Base-by-base conservation (phyloP, 2,797 vertebrate species). In the Tinamus major region DNA sequence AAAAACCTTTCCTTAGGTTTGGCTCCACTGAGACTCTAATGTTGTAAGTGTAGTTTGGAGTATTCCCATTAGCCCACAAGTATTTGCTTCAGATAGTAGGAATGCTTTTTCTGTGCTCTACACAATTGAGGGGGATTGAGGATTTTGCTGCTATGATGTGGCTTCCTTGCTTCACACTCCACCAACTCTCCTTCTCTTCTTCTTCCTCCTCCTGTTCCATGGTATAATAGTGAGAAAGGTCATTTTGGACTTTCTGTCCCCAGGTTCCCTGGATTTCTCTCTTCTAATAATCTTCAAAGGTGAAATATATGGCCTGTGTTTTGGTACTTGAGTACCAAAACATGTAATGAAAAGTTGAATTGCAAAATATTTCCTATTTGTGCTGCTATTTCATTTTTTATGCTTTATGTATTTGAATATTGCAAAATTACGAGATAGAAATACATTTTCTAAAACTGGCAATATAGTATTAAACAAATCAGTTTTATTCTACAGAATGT, bases 71-170 rank as follows among this genome's bases (percentile, higher is more conserved):
- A 79, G 19, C 24, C 26, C 41, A 75, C 51, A 68, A 70, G 13
- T 74, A 55, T 80, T 83, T 91, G 1, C 1, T 78, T 13, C 55
- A 61, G 49, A 18, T 13, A 42, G 29, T 55, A 69, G 33, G 0
- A 0, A 85, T 14, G 13, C 9, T 56, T 61, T 75, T 37, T 33
- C 70, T 20, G 33, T 0, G 0, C 27, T 49, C 4, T 18, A 44
- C 10, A 17, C 39, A 81, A 35, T 72, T 68, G 39, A 48, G 78
- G 72, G 13, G 59, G 75, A 26, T 20, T 51, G 20, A 67, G 29
- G 10, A 7, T 20, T n/a, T 90, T 87, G 29, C 55, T 76, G 46
- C n/a, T 63, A 24, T 59, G 26, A 24, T 59, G 26, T 70, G 51
- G 26, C 20, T 67, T 77, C 37, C 11, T 41, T 77, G 39, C 69